Conservation (phyloP, 2,888 invertebrate genomes). For the Dasypolia templi region DNA sequence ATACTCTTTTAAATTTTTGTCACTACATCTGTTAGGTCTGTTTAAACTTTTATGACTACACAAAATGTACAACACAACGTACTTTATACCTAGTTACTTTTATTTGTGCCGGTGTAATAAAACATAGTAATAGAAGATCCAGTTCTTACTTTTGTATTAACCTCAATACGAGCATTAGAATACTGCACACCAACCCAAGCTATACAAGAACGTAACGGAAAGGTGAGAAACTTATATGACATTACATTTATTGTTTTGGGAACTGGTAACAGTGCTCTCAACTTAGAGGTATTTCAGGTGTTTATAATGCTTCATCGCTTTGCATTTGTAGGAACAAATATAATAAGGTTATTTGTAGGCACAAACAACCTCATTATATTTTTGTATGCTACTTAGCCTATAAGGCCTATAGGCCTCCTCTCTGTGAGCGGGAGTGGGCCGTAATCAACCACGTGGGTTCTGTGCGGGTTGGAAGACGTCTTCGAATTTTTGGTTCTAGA, state of each 20-base stretch:
- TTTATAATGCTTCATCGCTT: background rate
- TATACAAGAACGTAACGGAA: conserved; percentile 34
- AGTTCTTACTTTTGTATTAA: background rate
- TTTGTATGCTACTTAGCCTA: no score
- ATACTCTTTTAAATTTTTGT: no score
- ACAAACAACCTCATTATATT: background rate
- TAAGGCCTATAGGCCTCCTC: no score
- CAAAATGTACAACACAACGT: background rate
- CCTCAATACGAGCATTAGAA: conserved; percentile 2
- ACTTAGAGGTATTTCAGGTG: background rate
- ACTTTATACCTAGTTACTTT: background rate
- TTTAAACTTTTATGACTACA: background rate
- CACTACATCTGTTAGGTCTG: no score
- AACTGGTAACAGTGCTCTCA: conserved; percentile 4
- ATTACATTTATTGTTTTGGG: conserved; percentile 37
- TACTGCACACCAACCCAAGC: background rate
- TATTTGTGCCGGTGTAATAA: background rate
- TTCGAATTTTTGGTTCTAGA: no score
- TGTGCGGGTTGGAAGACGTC: no score
- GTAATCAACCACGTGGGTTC: no score
- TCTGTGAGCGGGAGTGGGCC: no score
- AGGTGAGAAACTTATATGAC: conserved; percentile 26
- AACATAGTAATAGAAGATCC: background rate
- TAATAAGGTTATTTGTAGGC: no score
- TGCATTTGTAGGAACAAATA: background rate